These are phyloP conservation scores for Crocuta crocuta DNA, from an alignment of 2,113 vertebrate genomes.

Conservation along the genomic window DNA sequence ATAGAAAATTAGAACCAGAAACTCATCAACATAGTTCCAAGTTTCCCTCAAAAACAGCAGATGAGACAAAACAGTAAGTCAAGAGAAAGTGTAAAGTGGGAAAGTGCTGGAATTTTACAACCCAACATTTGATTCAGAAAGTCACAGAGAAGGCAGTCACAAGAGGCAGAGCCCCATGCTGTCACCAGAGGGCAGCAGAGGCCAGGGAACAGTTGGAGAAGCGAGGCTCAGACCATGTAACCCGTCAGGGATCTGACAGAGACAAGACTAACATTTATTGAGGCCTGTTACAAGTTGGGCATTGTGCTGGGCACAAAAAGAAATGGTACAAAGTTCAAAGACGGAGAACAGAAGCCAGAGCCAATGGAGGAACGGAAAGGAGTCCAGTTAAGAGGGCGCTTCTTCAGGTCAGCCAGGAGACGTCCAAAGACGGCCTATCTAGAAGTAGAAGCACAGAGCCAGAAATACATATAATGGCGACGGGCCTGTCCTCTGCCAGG, in stretches of 20 bases:
- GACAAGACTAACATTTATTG: not conserved
- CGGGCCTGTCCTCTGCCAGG: not conserved
- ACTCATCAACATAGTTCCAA: not conserved
- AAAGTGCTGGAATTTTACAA: conserved; percentile 5
- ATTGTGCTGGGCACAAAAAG: not conserved
- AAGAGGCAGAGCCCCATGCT: not conserved
- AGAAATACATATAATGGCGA: not conserved
- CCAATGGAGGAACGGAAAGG: not conserved
- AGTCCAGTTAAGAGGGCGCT: not conserved
- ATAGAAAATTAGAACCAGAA: not conserved
- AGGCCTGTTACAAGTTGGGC: not conserved
- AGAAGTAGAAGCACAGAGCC: not conserved
- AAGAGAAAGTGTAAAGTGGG: not conserved
- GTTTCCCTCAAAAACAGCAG: not conserved
- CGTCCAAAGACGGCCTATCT: not conserved
- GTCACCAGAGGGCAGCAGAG: conserved; percentile 69
- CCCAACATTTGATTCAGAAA: not conserved
- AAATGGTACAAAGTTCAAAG: conserved; percentile 9
- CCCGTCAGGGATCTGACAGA: not conserved
- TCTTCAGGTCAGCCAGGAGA: not conserved
- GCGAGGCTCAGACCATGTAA: not conserved
- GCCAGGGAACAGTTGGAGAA: not conserved
- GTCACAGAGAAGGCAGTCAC: not conserved
- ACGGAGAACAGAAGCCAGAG: not conserved
- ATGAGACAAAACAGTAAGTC: not conserved